Conservation (phyloP, 2,113 vertebrate species). For the Caranx ignobilis region DNA sequence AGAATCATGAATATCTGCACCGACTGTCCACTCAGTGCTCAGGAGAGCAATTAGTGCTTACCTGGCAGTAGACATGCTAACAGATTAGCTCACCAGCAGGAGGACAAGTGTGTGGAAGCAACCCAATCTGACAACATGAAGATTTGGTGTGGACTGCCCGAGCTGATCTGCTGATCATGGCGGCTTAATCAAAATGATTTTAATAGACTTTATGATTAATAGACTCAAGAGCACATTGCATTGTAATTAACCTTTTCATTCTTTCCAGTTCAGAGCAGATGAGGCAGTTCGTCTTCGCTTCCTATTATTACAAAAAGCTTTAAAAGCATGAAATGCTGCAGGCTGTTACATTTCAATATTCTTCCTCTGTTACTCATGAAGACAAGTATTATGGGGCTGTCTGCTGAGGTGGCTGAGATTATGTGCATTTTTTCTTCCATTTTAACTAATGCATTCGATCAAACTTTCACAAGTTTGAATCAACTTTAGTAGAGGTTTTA, state of each 20-base stretch:
- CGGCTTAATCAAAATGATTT: too few relatives aligned
- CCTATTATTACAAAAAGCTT: not conserved
- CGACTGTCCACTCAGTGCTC: too few relatives aligned
- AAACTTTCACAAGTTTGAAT: too few relatives aligned
- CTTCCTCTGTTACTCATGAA: not conserved
- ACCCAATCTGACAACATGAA: too few relatives aligned
- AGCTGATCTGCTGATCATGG: too few relatives aligned
- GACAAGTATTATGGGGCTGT: not conserved
- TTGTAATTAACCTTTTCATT: slow-evolving; percentile 7
- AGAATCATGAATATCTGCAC: too few relatives aligned
- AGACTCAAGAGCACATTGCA: not conserved
- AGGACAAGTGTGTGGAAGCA: too few relatives aligned
- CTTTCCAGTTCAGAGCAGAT: slow-evolving; percentile 3
- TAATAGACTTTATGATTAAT: not conserved
- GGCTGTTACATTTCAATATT: not conserved
- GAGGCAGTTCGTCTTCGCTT: slow-evolving; percentile 4
- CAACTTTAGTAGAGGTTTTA: not conserved
- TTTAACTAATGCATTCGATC: not conserved
- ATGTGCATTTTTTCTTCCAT: not conserved
- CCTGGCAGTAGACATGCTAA: too few relatives aligned
- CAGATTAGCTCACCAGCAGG: too few relatives aligned
- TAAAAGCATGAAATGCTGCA: slow-evolving; percentile 11
- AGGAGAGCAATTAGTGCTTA: too few relatives aligned
- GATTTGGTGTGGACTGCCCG: too few relatives aligned
- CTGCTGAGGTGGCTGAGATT: not conserved